These are phyloP conservation scores for Solea senegalensis DNA, from an alignment of 2,113 vertebrate species.

Conservation along the genomic window DNA sequence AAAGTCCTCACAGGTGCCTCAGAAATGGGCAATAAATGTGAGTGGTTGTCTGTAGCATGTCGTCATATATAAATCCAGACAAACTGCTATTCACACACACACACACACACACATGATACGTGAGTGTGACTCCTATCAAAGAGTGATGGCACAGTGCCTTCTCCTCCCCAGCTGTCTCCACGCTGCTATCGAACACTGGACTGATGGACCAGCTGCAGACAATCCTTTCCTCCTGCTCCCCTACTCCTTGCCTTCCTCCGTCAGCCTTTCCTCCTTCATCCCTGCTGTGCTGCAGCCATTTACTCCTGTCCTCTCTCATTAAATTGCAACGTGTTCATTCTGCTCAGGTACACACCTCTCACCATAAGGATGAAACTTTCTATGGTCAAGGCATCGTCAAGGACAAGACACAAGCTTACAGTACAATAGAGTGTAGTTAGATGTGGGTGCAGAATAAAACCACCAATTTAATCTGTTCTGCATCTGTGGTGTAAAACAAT, in stretches of 20 bases:
- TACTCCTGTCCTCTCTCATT: slow-evolving; percentile 86
- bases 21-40: slow-evolving; percentile 12
- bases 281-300: slow-evolving; percentile 86
- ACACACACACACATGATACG: slow-evolving; percentile 9
- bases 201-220: slow-evolving; percentile 90
- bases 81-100: slow-evolving; percentile 21
- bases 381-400: slow-evolving; percentile 24
- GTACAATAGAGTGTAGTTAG: neutral
- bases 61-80: slow-evolving; percentile 18
- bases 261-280: slow-evolving; percentile 52
- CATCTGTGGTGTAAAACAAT: slow-evolving; percentile 20
- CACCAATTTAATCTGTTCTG: slow-evolving; percentile 23
- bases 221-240: slow-evolving; percentile 72
- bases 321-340: slow-evolving; percentile 83
- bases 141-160: slow-evolving; percentile 36
- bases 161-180: slow-evolving; percentile 81
- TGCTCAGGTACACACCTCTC: slow-evolving; percentile 83
- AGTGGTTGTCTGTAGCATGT: neutral
- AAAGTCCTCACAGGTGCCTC: slow-evolving; percentile 1
- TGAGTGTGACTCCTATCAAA: slow-evolving; percentile 18
- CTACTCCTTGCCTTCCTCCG: slow-evolving; percentile 52
- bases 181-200: slow-evolving; percentile 87
- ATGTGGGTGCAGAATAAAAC: slow-evolving; percentile 29
- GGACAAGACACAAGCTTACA: slow-evolving; percentile 27
- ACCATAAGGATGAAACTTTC: slow-evolving; percentile 30